A percentile compares a stretch with the other conserved stretches of the same genome.
These are phyloP conservation scores for Malacoctenus gilli DNA, from an alignment of 2,797 vertebrate species.

Conservation along the genomic window DNA sequence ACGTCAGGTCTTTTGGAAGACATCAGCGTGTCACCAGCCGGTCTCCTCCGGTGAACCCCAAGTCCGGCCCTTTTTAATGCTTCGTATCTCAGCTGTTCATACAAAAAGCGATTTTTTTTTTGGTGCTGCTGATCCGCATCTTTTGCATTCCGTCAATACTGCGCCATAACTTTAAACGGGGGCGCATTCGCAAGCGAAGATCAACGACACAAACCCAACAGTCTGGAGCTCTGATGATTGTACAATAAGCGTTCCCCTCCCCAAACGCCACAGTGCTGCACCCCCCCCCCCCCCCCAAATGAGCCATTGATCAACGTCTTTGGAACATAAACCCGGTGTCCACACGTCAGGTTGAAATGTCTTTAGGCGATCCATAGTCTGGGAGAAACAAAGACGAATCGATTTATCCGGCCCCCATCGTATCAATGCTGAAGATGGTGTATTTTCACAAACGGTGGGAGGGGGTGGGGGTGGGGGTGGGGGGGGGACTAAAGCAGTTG, in stretches of 20 bases:
- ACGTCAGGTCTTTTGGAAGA: no score
- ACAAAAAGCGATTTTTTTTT: slow-evolving; percentile 5
- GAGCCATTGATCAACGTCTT: slow-evolving; percentile 55
- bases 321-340: slow-evolving; percentile 52
- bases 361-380: slow-evolving; percentile 50
- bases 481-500: slow-evolving; percentile 50
- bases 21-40: no score
- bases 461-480: slow-evolving; percentile 30
- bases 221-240: slow-evolving; percentile 23
- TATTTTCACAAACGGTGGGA: slow-evolving; percentile 44
- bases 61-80: slow-evolving; percentile 4
- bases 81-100: slow-evolving; percentile 14
- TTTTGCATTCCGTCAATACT: slow-evolving; percentile 27
- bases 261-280: slow-evolving; percentile 22
- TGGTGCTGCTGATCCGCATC: slow-evolving; percentile 27
- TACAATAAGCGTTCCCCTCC: slow-evolving; percentile 29
- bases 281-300: slow-evolving; percentile 45
- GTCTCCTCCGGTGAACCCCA: no score
- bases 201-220: slow-evolving; percentile 10
- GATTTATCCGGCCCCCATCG: slow-evolving; percentile 47
- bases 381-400: slow-evolving; percentile 40
- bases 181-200: slow-evolving; percentile 24
- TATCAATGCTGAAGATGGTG: slow-evolving; percentile 46
- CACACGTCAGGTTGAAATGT: slow-evolving; percentile 47
- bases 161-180: slow-evolving; percentile 22